phyloP scores from a whole-genome alignment of 2,113 vertebrate genomes.

The Leptosomus discolor region DNA sequence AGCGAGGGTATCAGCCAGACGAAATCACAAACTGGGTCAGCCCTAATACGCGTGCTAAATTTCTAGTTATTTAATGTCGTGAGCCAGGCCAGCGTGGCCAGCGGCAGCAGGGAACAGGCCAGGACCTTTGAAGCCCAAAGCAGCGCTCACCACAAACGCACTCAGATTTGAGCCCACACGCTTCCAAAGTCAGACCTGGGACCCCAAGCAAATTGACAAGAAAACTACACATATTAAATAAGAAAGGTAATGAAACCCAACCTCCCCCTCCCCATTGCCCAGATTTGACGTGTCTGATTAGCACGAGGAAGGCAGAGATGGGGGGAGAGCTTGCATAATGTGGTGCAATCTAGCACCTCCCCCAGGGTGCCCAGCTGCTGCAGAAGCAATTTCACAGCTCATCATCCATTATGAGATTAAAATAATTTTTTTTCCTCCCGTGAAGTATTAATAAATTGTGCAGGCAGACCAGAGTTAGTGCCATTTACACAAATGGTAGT shows the following conservation, averaged over 20 bases:
- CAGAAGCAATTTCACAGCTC: conserved; percentile 69
- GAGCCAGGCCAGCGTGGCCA: not conserved
- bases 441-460: conserved; percentile 69
- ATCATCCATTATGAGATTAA: conserved; percentile 67
- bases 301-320: conserved; percentile 24
- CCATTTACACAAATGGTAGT: conserved; percentile 65
- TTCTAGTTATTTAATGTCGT: not conserved
- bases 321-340: conserved; percentile 62
- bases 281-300: conserved; percentile 40
- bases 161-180: rapidly evolving
- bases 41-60: rapidly evolving
- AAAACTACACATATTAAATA: not conserved
- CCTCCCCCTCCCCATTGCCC: not conserved
- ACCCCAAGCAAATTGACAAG: not conserved
- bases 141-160: rapidly evolving
- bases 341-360: conserved; percentile 66
- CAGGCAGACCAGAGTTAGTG: conserved; percentile 46
- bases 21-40: not conserved
- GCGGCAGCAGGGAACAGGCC: rapidly evolving
- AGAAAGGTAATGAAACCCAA: not conserved
- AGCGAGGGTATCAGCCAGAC: not conserved
- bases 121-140: not conserved
- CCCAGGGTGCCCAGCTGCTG: conserved; percentile 63
- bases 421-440: conserved; percentile 53
- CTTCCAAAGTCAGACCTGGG: not conserved